Evolutionary conservation across 2,797 vertebrate genomes (phyloP), one percentile per base, ranked within the genome.

Genomic region (Oryzias sinensis): DNA sequence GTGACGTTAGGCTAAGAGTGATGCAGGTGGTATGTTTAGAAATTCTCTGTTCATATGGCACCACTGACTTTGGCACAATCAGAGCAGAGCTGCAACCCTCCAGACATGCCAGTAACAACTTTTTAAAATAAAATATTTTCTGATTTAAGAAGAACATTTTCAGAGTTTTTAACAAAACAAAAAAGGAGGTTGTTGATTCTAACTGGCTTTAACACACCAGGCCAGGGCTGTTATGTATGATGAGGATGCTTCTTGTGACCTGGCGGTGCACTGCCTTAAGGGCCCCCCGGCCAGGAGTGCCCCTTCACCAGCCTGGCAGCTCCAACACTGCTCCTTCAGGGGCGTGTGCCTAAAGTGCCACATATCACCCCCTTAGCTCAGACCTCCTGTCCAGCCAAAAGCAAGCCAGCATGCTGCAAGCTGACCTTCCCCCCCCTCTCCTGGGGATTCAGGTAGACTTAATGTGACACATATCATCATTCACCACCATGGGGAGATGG

Each of bases 381-480:
- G 85, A 87, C 87, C 85, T 85, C 77, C 77, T 74, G 65, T 80
- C 69, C 69, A 78, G 79, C 70, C 71, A 54, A 76, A 67, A 66
- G 67, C 60, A 62, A 76, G 79, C 71, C 78, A 76, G 77, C 77
- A 67, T 53, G 81, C 79, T 78, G 80, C 82, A 81, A 80, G 77
- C 82, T 72, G 74, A 77, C 77, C 80, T 80, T 79, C 73, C 43
- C 44, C n/a, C 14, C 17, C 2, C 44, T 11, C 44, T 18, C 16
- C 43, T 43, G 7, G 44, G 62, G 70, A 79, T 56, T 80, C 86
- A 87, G 77, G 85, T 87, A 89, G 88, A 84, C 75, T 79, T 83
- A 88, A 77, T 84, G 84, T 87, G 83, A 89, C 81, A 90, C 91
- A 92, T 91, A 93, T 92, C 91, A 90, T 73, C 86, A 73, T 85